These are phyloP conservation scores for Datnioides undecimradiatus DNA, from an alignment of 2,113 vertebrate species.

Conservation along the genomic window DNA sequence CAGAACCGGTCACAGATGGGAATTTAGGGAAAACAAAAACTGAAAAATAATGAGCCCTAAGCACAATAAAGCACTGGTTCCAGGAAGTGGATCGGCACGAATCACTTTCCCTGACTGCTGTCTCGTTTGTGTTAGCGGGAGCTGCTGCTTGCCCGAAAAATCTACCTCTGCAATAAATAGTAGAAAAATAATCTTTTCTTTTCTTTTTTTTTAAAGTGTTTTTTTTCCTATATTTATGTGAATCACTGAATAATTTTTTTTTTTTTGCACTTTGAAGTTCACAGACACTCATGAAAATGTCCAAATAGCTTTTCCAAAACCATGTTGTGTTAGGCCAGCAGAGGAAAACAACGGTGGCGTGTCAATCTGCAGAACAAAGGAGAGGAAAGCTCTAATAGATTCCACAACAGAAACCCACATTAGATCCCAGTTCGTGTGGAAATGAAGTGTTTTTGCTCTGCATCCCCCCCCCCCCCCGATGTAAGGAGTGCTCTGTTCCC, in stretches of 20 bases:
- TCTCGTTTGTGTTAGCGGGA: constrained; percentile 18
- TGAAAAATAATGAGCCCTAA: constrained; percentile 46
- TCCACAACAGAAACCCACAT: constrained; percentile 18
- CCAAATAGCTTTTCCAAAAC: constrained; percentile 17
- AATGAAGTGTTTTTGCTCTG: constrained; percentile 20
- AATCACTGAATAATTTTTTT: constrained; percentile 83
- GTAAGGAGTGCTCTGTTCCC: constrained; percentile 6
- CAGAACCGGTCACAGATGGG: constrained; percentile 10
- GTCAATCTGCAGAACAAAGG: neutral
- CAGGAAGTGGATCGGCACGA: neutral
- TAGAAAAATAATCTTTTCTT: constrained; percentile 99
- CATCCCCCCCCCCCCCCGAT: constrained; percentile 17
- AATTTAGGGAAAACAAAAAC: neutral
- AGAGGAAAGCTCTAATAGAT: constrained; percentile 15
- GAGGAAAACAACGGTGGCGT: constrained; percentile 18
- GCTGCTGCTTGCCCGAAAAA: constrained; percentile 66
- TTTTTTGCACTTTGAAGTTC: constrained; percentile 52
- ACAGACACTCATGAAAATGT: constrained; percentile 63
- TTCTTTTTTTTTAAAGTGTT: constrained; percentile 88
- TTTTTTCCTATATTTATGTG: constrained; percentile 75
- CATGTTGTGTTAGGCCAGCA: constrained; percentile 22
- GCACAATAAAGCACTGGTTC: constrained; percentile 14
- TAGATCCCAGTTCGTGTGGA: constrained; percentile 1
- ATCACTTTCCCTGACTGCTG: neutral
- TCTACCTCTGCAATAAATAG: constrained; percentile 97